Base-by-base conservation (phyloP, 2,888 invertebrate genomes). In the Eugnorisma glareosa region DNA sequence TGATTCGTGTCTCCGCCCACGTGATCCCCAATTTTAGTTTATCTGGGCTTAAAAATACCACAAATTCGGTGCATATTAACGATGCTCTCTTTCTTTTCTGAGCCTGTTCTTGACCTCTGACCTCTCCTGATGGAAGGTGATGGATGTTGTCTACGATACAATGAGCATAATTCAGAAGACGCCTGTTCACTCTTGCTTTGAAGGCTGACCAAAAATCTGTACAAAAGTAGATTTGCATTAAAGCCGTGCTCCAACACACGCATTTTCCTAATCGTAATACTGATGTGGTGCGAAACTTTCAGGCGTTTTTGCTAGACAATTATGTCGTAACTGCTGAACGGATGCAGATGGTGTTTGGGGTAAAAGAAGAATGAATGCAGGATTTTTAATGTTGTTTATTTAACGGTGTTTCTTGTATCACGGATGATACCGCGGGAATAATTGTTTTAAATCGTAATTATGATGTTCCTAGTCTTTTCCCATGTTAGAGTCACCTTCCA, bases 301-400 rank as follows among this genome's bases (percentile, higher is more conserved):
- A 24, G 37, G n/a, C 64, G 11, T 45, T 31, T 75, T 57, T 40
- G 13, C 21, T 31, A 31, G 54, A 2, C 21, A 37, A 40, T 8
- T 74, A 24, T 64, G 37, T 73, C 15, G 74, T 74, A 81, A 64
- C n/a, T 64, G n/a, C 15, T 73, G 4, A 63, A 40, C 31, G n/a
- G 37, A 57, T 64, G 40, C 18, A 10, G 24, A 51, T 37, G n/a
- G 37, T 37, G 64, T 37, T 67, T 48, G 4, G 31, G 31, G 15
- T n/a, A 63, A 4, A 51, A 11, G 1, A 48, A 18, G 2, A 61
- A 75, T 31, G 15, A 28, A 7, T 37, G 1, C 7, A 59, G 24
- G 5, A 37, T 24, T 24, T 37, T 28, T 13, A 73, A 57, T 21
- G 10, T 35, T 35, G 28, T 0, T 11, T 35, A 18, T 21, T 37